Base-by-base conservation (phyloP, 2,797 vertebrate species). In the Margarornis squamiger region DNA sequence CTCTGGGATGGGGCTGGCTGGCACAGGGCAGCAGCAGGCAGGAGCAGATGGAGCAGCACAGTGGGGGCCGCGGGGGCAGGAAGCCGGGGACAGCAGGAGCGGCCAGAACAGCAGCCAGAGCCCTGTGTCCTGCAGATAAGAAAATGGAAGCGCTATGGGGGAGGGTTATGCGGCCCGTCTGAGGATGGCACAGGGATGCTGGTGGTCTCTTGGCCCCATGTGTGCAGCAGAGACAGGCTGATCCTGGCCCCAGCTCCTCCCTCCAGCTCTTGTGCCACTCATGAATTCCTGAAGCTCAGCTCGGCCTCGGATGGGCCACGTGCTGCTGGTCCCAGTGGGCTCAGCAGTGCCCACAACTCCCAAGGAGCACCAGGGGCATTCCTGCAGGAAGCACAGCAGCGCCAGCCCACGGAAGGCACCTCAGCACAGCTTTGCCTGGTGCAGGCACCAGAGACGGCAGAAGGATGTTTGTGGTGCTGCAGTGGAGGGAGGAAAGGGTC, bases 21-120 rank as follows among this genome's bases (percentile, higher is more conserved):
- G 77, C 9, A 0, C 1, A 1, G 58, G 71, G 75, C 79, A 6
- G 74, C 78, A 36, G 82, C 84, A 39, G 76, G 76, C 22, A 0
- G 54, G 54, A 95, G 84, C 96, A 96, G 96, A 96, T 95, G 95
- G 95, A 93, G 84, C 23, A 2, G 63, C 82, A 5, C 27, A 9
- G 70, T n/a, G 3, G 66, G 48, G 58, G 75, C 71, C 3, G 12
- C 17, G 18, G 78, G 68, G 73, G 57, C 78, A 67, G 94, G 89
- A 83, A 92, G 61, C 68, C 5, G 3, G 15, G 52, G 55, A 43
- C 88, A 73, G 76, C 29, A 0, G 80, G 86, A 91, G 54, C 14
- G 0, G 58, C 70, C 14, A 9, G 32, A 80, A 29, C 7, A 8
- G 65, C 80, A 88, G 73, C 65, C 59, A 0, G 5, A 88, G 70